Conservation (phyloP, 2,113 vertebrate species). For the Phylloscopus whistleri region DNA sequence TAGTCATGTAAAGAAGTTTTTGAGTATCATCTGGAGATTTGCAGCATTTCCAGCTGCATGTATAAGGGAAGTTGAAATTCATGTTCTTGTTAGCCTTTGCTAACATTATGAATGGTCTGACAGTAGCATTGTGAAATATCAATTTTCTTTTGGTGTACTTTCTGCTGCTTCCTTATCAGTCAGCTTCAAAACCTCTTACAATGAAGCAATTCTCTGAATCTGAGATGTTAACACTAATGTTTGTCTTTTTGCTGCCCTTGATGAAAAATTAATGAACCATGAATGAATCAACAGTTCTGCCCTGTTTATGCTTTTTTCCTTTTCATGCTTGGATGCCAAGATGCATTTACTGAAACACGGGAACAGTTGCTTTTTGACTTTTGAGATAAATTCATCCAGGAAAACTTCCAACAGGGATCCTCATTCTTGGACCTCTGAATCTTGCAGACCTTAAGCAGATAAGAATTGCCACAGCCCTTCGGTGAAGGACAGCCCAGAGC, state of each 20-base stretch:
- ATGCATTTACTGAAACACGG: neutral
- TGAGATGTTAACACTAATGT: constrained; percentile 1
- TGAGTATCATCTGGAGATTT: neutral
- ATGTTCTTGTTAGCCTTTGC: neutral
- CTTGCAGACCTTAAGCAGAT: neutral
- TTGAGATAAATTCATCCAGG: neutral
- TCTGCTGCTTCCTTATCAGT: neutral
- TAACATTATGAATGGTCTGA: neutral
- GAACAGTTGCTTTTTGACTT: neutral
- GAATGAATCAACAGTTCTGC: neutral
- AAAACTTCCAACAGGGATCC: neutral
- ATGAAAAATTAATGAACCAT: constrained; percentile 40
- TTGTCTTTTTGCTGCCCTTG: constrained; percentile 22
- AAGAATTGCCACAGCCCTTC: neutral
- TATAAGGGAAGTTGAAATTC: neutral
- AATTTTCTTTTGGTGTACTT: neutral
- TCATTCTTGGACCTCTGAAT: neutral
- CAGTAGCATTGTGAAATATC: neutral
- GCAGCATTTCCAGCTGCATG: neutral
- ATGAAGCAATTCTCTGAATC: neutral
- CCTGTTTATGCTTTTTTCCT: neutral
- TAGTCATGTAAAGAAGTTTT: neutral
- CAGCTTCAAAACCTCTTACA: neutral
- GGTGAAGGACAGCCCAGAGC: neutral
- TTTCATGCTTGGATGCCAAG: neutral